phyloP scores from a whole-genome alignment of 2,113 vertebrate genomes.

The Lepisosteus oculatus region DNA sequence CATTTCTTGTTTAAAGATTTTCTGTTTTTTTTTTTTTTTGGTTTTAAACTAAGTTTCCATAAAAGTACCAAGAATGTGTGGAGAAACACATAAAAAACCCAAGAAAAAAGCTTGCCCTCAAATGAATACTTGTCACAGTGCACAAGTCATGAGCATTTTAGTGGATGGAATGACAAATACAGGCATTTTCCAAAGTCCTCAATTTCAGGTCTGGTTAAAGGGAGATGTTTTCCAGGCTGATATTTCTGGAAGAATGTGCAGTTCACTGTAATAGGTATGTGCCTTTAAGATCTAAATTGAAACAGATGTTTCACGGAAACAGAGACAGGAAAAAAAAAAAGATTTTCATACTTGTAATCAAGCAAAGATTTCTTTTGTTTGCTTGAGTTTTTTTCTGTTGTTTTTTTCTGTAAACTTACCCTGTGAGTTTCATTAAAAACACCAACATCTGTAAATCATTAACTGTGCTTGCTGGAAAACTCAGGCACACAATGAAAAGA shows the following conservation, averaged over 20 bases:
- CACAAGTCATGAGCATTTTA: conserved; percentile 37
- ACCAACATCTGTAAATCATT: conserved; percentile 70
- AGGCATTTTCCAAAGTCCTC: conserved; percentile 32
- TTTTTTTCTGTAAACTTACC: conserved; percentile 52
- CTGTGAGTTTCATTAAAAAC: conserved; percentile 42
- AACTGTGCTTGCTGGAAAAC: conserved; percentile 48
- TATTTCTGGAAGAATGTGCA: conserved; percentile 38
- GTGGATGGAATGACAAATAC: conserved; percentile 34
- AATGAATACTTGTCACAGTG: conserved; percentile 33
- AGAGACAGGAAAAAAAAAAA: conserved; percentile 27
- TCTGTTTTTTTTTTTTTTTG: no score
- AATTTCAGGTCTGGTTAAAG: conserved; percentile 47
- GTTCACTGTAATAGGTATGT: conserved; percentile 59
- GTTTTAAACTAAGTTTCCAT: neutral
- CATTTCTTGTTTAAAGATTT: no score
- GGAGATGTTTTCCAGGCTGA: conserved; percentile 52
- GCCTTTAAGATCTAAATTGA: conserved; percentile 67
- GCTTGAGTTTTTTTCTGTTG: conserved; percentile 55
- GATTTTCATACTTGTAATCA: conserved; percentile 68
- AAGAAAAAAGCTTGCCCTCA: conserved; percentile 17
- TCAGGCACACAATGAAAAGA: no score
- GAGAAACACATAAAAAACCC: conserved; percentile 21
- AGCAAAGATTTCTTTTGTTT: conserved; percentile 37
- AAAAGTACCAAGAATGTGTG: conserved; percentile 13
- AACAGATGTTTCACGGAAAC: conserved; percentile 56